Conservation (phyloP, 2,888 invertebrate species). For the Mythimna impura region DNA sequence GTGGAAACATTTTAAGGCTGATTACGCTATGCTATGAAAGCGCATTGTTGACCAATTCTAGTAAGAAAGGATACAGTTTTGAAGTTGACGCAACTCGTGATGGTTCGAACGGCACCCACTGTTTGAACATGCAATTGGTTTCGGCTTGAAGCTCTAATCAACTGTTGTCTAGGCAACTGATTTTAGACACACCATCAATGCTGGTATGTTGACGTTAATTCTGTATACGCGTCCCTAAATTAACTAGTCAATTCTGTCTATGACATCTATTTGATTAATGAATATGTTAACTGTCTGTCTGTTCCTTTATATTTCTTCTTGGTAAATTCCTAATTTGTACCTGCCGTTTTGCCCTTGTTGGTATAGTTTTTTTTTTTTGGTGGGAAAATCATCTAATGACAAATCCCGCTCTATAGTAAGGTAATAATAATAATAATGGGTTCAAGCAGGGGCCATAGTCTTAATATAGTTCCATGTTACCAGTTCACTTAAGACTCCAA, state of each 20-base stretch:
- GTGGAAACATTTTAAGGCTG: too few relatives aligned
- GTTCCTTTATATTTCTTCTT: not conserved
- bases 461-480: too few relatives aligned
- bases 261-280: not conserved
- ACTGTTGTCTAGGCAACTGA: slow-evolving; percentile 19
- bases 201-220: not conserved
- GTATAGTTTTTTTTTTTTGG: too few relatives aligned
- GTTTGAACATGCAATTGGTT: slow-evolving; percentile 10
- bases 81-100: not conserved
- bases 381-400: too few relatives aligned
- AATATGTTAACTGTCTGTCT: not conserved
- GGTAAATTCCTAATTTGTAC: not conserved
- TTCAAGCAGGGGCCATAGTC: too few relatives aligned
- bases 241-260: not conserved
- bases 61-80: not conserved
- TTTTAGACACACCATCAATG: slow-evolving; percentile 11
- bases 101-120: not conserved
- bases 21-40: not conserved
- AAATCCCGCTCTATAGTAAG: too few relatives aligned
- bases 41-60: not conserved
- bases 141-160: slow-evolving; percentile 37
- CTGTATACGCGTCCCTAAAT: not conserved
- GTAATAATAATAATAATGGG: too few relatives aligned
- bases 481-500: too few relatives aligned
- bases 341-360: too few relatives aligned